Percentiles rank a stretch among this genome's conserved stretches.
phyloP scores from a whole-genome alignment of 2,113 vertebrate genomes.

The Psilopsiagon aurifrons region DNA sequence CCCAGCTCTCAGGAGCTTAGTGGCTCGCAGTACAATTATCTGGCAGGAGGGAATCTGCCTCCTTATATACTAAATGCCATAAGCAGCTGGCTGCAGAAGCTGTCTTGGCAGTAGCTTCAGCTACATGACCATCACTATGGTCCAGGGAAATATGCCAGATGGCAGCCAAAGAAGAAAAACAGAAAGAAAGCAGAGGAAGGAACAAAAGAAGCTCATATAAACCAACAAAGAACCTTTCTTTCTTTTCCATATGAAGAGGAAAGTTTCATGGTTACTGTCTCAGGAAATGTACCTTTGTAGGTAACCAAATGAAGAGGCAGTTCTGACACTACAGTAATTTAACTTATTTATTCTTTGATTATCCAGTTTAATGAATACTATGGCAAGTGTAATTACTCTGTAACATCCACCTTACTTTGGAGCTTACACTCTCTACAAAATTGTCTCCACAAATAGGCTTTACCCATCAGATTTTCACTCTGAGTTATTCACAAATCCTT shows the following conservation, averaged over 20 bases:
- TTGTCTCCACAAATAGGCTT: not conserved
- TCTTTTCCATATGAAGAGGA: not conserved
- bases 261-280: not conserved
- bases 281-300: not conserved
- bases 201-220: conserved; percentile 7
- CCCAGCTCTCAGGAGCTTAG: not conserved
- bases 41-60: not conserved
- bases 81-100: conserved; percentile 33
- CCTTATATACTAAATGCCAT: not conserved
- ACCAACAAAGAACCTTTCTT: not conserved
- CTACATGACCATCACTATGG: conserved; percentile 23
- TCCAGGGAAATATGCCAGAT: conserved; percentile 44
- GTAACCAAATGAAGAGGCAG: not conserved
- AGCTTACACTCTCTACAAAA: not conserved
- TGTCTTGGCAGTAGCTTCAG: conserved; percentile 27
- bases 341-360: not conserved
- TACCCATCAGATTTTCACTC: not conserved
- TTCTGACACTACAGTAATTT: not conserved
- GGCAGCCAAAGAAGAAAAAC: conserved; percentile 29
- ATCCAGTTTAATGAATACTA: not conserved
- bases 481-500: not conserved
- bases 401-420: not conserved
- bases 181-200: not conserved
- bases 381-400: not conserved
- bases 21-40: not conserved